A percentile compares a stretch with the other conserved stretches of the same genome.
These are phyloP conservation scores for Panthera uncia DNA, from an alignment of 2,113 vertebrate genomes.

Conservation along the genomic window DNA sequence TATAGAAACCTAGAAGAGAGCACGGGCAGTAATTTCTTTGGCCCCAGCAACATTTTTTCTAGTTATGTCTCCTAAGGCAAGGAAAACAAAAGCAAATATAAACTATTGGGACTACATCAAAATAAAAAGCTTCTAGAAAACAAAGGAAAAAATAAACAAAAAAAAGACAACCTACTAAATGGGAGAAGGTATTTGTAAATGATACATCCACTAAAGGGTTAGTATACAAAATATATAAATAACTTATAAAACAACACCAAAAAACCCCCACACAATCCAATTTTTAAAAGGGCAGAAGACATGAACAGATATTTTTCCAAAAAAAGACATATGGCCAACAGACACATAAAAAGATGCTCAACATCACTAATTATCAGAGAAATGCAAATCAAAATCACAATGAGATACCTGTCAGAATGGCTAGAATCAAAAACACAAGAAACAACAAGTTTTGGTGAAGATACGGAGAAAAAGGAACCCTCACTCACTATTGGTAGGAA, in stretches of 20 bases:
- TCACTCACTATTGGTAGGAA: background rate
- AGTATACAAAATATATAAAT: background rate
- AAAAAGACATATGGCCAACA: background rate
- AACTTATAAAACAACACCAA: background rate
- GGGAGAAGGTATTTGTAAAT: background rate
- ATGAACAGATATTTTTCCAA: background rate
- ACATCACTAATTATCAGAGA: background rate
- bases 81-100: background rate
- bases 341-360: background rate
- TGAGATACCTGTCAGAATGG: background rate
- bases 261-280: background rate
- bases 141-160: background rate
- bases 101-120: background rate
- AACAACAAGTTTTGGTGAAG: background rate
- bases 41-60: background rate
- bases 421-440: background rate
- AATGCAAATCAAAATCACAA: background rate
- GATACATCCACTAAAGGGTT: background rate
- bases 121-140: background rate
- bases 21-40: background rate
- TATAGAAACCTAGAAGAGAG: background rate
- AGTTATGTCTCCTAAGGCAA: background rate
- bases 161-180: background rate
- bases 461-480: background rate
- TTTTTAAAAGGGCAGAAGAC: background rate